Conservation (phyloP, 1,140 invertebrate genomes). For the Drosophila kurseongensis region DNA sequence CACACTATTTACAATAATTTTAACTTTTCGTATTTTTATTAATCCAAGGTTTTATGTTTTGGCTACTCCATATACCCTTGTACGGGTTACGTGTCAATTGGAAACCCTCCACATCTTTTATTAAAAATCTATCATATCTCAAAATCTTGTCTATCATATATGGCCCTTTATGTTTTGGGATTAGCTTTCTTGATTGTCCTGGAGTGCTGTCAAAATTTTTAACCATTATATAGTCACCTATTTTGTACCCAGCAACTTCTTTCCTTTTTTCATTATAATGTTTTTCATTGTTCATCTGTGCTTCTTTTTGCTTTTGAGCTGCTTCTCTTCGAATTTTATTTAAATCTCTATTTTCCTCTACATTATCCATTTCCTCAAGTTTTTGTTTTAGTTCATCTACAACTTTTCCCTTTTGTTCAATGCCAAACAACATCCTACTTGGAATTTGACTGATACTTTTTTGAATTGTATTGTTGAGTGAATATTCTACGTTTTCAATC, state of each 20-base stretch:
- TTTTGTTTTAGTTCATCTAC: slow-evolving; percentile 17
- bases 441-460: background rate
- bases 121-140: slow-evolving; percentile 55
- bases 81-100: background rate
- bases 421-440: background rate
- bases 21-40: too few relatives aligned
- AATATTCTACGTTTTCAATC: too few relatives aligned
- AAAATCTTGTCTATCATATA: slow-evolving; percentile 50
- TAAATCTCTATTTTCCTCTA: background rate
- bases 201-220: background rate
- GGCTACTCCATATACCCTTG: background rate
- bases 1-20: background rate
- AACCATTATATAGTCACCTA: slow-evolving; percentile 50
- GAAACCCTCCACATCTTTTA: slow-evolving; percentile 7
- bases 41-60: background rate
- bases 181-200: background rate
- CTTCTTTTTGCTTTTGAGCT: slow-evolving; percentile 1
- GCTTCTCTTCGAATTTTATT: background rate
- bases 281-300: slow-evolving; percentile 3
- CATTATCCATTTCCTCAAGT: slow-evolving; percentile 12
- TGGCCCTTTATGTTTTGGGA: slow-evolving; percentile 50
- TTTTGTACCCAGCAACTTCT: slow-evolving; percentile 26
- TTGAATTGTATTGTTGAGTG: too few relatives aligned
- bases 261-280: slow-evolving; percentile 13
- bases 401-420: background rate